These are phyloP conservation scores for Catharus bicknelli DNA, from an alignment of 2,113 vertebrate genomes.

Conservation along the genomic window DNA sequence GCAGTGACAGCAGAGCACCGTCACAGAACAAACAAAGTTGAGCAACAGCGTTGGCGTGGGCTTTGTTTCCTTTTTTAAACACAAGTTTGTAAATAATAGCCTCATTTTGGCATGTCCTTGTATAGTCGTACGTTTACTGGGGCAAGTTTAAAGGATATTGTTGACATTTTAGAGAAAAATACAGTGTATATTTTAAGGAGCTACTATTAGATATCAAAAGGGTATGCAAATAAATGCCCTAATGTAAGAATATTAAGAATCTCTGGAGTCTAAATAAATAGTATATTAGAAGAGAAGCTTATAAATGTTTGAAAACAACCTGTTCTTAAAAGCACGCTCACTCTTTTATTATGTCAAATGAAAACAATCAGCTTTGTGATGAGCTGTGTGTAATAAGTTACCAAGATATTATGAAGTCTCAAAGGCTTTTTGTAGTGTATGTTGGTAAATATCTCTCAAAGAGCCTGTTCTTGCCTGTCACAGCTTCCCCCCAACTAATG, in stretches of 20 bases:
- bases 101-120: background rate
- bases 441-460: background rate
- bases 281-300: background rate
- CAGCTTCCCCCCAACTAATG: background rate
- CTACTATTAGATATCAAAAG: background rate
- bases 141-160: background rate
- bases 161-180: background rate
- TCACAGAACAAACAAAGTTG: slow-evolving; percentile 45
- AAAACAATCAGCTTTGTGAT: background rate
- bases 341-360: background rate
- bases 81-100: background rate
- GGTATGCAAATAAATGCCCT: background rate
- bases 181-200: background rate
- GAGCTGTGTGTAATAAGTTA: background rate
- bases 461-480: background rate
- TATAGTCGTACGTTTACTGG: background rate
- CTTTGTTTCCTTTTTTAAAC: background rate
- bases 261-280: background rate
- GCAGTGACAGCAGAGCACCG: background rate
- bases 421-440: background rate
- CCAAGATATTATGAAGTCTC: background rate
- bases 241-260: background rate
- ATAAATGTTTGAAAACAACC: background rate
- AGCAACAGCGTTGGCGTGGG: background rate
- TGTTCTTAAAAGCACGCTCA: background rate